Evolutionary conservation across 2,888 invertebrate species (phyloP).

Genomic region (Platycheirus albimanus): DNA sequence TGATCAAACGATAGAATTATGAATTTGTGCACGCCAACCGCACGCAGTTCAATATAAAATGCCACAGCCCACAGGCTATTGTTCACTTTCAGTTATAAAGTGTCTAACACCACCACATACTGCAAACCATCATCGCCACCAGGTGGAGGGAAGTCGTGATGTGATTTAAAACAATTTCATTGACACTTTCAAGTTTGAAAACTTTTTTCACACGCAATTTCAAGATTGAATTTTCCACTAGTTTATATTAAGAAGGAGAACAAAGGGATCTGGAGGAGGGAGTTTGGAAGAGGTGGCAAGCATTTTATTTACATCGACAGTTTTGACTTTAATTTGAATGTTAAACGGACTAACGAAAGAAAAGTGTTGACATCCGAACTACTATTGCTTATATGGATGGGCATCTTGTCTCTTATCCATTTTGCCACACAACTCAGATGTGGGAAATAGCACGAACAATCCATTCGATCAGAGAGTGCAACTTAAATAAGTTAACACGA

Average conservation of each 20-base stretch:
- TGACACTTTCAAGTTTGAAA: slow-evolving; percentile 49
- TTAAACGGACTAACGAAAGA: not conserved
- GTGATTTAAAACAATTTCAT: slow-evolving; percentile 53
- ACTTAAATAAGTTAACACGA: not conserved
- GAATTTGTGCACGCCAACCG: slow-evolving; percentile 59
- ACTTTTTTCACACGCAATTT: slow-evolving; percentile 51
- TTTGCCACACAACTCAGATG: slow-evolving; percentile 8
- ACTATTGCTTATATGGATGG: slow-evolving; percentile 28
- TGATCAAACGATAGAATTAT: slow-evolving; percentile 60
- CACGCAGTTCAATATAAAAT: slow-evolving; percentile 27
- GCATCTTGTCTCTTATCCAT: slow-evolving; percentile 2
- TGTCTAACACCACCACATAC: not conserved
- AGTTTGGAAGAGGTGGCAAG: not conserved
- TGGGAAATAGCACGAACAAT: slow-evolving; percentile 41
- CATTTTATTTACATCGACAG: slow-evolving; percentile 50
- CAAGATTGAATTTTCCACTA: slow-evolving; percentile 3
- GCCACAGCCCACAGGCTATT: slow-evolving; percentile 1
- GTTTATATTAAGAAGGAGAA: not conserved
- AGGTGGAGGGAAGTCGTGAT: slow-evolving; percentile 28
- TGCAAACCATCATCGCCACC: not conserved
- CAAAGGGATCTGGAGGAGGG: not conserved
- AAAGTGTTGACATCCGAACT: slow-evolving; percentile 14
- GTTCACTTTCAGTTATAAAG: slow-evolving; percentile 13
- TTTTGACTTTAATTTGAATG: slow-evolving; percentile 51
- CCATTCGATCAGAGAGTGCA: slow-evolving; percentile 27